phyloP scores from a whole-genome alignment of 2,113 vertebrate genomes.

The Panurus biarmicus region DNA sequence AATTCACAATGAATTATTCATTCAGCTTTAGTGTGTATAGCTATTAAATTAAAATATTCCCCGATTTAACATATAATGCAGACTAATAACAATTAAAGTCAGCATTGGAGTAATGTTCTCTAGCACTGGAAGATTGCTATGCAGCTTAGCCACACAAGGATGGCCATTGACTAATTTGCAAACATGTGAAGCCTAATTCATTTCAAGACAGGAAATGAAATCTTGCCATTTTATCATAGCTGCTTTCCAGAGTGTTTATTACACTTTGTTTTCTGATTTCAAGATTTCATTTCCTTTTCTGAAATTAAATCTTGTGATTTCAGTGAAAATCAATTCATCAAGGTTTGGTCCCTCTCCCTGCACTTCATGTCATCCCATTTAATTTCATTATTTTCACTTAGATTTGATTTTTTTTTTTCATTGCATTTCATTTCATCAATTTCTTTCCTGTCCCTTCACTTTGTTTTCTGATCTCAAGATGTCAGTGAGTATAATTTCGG shows the following conservation, averaged over 20 bases:
- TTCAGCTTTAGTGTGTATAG: neutral
- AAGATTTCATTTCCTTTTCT: neutral
- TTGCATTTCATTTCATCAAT: neutral
- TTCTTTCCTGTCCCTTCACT: neutral
- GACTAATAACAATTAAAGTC: constrained; percentile 38
- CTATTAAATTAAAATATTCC: constrained; percentile 36
- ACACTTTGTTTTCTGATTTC: neutral
- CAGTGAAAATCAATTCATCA: neutral
- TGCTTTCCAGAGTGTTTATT: neutral
- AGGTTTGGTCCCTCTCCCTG: neutral
- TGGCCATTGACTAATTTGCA: neutral
- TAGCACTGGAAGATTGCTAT: neutral
- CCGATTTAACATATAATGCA: constrained; percentile 23
- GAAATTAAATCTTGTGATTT: neutral
- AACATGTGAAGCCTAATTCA: neutral
- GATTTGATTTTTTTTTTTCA: neutral
- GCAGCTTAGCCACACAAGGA: neutral
- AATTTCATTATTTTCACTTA: neutral
- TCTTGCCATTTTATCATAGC: neutral
- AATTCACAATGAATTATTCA: constrained; percentile 52
- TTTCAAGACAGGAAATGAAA: neutral
- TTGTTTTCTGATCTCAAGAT: neutral
- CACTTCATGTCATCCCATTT: neutral
- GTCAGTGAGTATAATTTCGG: neutral
- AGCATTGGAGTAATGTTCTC: neutral